Evolutionary conservation across 1,140 invertebrate species (phyloP).

Genomic region (Drosophila arawakana): DNA sequence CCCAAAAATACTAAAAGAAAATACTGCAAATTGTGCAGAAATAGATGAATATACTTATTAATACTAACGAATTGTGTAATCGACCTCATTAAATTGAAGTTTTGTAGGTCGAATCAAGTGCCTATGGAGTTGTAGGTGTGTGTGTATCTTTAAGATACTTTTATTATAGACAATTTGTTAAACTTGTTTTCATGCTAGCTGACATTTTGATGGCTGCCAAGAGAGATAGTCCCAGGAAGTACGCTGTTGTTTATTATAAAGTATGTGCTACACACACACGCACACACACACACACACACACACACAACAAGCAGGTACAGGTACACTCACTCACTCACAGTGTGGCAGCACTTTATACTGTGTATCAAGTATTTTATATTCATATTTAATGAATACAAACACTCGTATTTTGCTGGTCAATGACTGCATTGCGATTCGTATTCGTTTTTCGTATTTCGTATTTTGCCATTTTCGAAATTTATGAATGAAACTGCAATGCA

Average conservation of each 20-base stretch:
- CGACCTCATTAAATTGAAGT: slow-evolving; percentile 6
- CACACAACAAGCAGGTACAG: slow-evolving; percentile 12
- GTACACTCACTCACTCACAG: background rate
- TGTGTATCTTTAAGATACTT: slow-evolving; percentile 13
- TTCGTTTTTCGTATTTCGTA: background rate
- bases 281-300: too few species aligned
- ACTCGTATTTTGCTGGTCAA: slow-evolving; percentile 25
- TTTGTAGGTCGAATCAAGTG: slow-evolving; percentile 12
- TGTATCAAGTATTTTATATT: background rate
- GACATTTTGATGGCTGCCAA: slow-evolving; percentile 40
- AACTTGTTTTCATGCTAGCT: slow-evolving; percentile 33
- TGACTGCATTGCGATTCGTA: slow-evolving; percentile 17
- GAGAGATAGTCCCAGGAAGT: slow-evolving; percentile 44
- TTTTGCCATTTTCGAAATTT: slow-evolving; percentile 14
- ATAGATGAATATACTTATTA: slow-evolving; percentile 1
- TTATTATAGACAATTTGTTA: slow-evolving; percentile 44
- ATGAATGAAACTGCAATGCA: slow-evolving; percentile 39
- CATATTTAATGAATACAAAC: background rate
- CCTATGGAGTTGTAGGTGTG: too few species aligned
- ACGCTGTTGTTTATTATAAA: slow-evolving; percentile 8
- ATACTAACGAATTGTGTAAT: background rate
- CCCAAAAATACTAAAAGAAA: background rate
- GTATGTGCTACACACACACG: background rate
- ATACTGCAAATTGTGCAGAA: background rate
- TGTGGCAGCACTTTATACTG: too few species aligned